These are phyloP conservation scores for Benthosema pterotum DNA, from an alignment of 2,797 vertebrate species.

Conservation along the genomic window DNA sequence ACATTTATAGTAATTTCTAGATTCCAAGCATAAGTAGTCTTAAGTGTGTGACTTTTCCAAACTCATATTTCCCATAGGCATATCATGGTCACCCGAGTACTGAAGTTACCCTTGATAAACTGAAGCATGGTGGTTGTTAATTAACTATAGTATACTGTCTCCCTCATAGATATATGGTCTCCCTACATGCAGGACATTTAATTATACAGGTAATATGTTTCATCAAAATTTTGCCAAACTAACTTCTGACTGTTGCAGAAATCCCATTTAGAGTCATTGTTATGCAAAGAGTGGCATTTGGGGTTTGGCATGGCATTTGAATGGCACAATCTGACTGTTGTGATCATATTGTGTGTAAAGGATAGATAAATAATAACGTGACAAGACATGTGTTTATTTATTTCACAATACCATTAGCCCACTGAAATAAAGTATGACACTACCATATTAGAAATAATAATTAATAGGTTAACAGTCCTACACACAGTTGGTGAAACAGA, in stretches of 20 bases:
- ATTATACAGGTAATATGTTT: background rate
- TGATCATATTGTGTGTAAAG: background rate
- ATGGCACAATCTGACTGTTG: background rate
- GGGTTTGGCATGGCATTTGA: slow-evolving; percentile 1
- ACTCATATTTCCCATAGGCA: slow-evolving; percentile 13
- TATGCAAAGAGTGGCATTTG: background rate
- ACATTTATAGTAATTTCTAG: slow-evolving; percentile 14
- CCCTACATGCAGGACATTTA: background rate
- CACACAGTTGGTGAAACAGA: too few relatives aligned
- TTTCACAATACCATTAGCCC: too few relatives aligned
- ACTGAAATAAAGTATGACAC: too few relatives aligned
- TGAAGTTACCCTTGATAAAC: slow-evolving; percentile 7
- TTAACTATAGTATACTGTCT: too few relatives aligned
- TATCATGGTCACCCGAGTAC: slow-evolving; percentile 11
- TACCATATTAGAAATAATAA: too few relatives aligned
- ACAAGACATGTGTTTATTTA: too few relatives aligned
- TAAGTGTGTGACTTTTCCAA: slow-evolving; percentile 16
- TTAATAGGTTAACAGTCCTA: too few relatives aligned
- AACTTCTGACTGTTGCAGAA: background rate
- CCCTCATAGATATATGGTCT: background rate
- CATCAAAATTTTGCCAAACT: background rate
- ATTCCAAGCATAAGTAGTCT: slow-evolving; percentile 24
- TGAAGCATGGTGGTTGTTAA: slow-evolving; percentile 1
- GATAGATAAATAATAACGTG: background rate
- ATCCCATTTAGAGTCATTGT: background rate